These are phyloP conservation scores for Hippopotamus amphibius DNA, from an alignment of 2,113 vertebrate species.

Conservation along the genomic window DNA sequence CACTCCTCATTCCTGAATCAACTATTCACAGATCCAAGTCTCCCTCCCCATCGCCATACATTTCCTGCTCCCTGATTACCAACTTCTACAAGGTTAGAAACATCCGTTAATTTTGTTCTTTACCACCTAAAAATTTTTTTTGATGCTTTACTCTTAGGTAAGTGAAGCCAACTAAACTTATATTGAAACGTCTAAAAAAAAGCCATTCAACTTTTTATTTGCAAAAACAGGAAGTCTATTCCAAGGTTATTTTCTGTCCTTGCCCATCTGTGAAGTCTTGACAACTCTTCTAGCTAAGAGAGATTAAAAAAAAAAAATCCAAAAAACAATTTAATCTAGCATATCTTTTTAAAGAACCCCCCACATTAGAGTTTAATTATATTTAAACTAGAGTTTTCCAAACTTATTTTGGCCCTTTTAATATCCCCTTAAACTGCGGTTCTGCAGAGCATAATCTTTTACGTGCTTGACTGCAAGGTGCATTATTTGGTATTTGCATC, in stretches of 20 bases:
- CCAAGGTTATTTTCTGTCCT: conserved; percentile 75
- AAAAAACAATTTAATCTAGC: conserved; percentile 57
- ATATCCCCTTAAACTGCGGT: conserved; percentile 48
- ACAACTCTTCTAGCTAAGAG: conserved; percentile 60
- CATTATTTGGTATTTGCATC: conserved; percentile 75
- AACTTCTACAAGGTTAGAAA: background rate
- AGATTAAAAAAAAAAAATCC: conserved; percentile 48
- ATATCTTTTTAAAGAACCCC: conserved; percentile 48
- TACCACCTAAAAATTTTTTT: background rate
- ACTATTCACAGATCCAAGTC: background rate
- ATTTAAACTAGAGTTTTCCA: conserved; percentile 59
- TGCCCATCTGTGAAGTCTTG: conserved; percentile 63
- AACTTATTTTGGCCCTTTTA: conserved; percentile 65
- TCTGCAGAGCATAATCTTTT: conserved; percentile 53
- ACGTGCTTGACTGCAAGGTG: conserved; percentile 64
- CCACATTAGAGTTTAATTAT: conserved; percentile 68
- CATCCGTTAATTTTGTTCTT: background rate
- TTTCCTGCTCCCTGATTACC: background rate
- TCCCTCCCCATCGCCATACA: accelerated
- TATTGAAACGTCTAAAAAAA: conserved; percentile 29
- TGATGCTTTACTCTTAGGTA: background rate
- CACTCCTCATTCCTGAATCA: background rate
- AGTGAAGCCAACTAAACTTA: background rate
- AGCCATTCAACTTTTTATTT: conserved; percentile 57
- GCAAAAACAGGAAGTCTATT: conserved; percentile 64